A percentile compares a stretch with the other conserved stretches of the same genome.
phyloP scores from a whole-genome alignment of 2,113 vertebrate species.

The Oenanthe melanoleuca region DNA sequence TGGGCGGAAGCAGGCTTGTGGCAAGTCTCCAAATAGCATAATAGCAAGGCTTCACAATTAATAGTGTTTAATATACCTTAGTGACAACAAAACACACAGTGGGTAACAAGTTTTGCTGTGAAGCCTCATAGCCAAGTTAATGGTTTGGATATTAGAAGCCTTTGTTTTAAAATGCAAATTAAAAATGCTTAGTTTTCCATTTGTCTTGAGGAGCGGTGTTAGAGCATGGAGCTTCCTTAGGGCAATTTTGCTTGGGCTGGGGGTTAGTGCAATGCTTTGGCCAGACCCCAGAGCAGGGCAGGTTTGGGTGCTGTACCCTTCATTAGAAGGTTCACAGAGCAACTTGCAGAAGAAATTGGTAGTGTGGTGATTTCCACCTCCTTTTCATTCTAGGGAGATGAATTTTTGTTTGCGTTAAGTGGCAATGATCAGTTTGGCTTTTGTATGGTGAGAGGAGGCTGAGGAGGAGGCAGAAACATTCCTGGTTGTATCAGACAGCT shows the following conservation, averaged over 20 bases:
- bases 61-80: constrained; percentile 53
- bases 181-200: constrained; percentile 22
- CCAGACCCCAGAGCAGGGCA: not conserved
- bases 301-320: not conserved
- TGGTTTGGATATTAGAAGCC: constrained; percentile 45
- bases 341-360: not conserved
- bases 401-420: not conserved
- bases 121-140: constrained; percentile 47
- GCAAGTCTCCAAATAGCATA: constrained; percentile 38
- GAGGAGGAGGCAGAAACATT: constrained; percentile 30
- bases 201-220: not conserved
- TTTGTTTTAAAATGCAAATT: constrained; percentile 60
- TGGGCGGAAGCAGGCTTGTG: constrained; percentile 15
- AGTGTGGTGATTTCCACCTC: not conserved
- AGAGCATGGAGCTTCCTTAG: not conserved
- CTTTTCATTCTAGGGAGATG: not conserved
- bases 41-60: constrained; percentile 10
- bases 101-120: constrained; percentile 42
- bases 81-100: not conserved
- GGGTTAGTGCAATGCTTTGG: not conserved
- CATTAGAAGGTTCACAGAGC: not conserved
- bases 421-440: not conserved
- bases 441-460: not conserved
- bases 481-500: constrained; percentile 34
- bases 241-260: not conserved